phyloP scores from a whole-genome alignment of 2,888 invertebrate genomes.

The Entomobrya proxima region DNA sequence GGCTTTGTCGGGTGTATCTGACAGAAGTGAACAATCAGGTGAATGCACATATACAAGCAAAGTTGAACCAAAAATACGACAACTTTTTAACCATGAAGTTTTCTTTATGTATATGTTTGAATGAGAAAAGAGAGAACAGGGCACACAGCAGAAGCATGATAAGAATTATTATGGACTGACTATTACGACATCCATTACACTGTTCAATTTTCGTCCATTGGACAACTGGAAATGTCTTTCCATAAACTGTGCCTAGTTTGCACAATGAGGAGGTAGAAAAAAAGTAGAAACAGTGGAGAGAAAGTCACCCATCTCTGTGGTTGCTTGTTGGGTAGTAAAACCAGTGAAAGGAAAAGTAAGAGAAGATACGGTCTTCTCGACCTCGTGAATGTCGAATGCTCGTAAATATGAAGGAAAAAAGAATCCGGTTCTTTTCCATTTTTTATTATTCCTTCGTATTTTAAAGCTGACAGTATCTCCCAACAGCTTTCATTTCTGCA shows the following conservation, averaged over 20 bases:
- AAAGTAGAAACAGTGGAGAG: background rate
- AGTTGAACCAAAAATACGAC: background rate
- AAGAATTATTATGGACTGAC: conserved; percentile 52
- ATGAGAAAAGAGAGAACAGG: conserved; percentile 4
- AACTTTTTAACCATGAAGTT: conserved; percentile 2
- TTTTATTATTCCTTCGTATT: conserved; percentile 44
- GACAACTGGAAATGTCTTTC: conserved; percentile 39
- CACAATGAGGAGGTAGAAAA: background rate
- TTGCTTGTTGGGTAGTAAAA: conserved; percentile 19
- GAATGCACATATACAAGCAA: background rate
- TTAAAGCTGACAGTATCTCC: conserved; percentile 48
- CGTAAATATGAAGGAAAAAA: conserved; percentile 53
- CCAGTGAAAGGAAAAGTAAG: background rate
- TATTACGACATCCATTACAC: conserved; percentile 50
- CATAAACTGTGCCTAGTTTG: background rate
- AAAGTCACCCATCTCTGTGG: background rate
- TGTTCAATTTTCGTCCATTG: conserved; percentile 55
- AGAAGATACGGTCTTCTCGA: conserved; percentile 56
- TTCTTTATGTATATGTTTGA: background rate
- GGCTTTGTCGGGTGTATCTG: background rate
- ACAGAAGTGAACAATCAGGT: conserved; percentile 39
- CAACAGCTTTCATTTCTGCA: background rate
- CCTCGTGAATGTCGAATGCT: conserved; percentile 54
- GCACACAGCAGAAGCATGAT: conserved; percentile 32
- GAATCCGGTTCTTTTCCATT: conserved; percentile 55